A percentile compares a stretch with the other conserved stretches of the same genome.
Evolutionary conservation across 1,140 invertebrate genomes (phyloP).

Genomic region (Cyphomyrmex costatus): DNA sequence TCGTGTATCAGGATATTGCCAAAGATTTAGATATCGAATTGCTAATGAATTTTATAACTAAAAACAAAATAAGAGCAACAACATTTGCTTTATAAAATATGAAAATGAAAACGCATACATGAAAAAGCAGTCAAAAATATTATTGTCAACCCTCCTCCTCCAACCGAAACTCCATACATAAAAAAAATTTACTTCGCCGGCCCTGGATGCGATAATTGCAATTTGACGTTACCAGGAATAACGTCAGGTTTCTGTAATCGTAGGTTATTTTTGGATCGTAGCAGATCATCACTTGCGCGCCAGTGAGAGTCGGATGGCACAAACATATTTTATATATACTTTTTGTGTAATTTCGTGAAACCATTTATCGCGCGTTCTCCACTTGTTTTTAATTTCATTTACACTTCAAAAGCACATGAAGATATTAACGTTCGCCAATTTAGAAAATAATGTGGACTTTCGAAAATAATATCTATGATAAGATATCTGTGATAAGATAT

Average conservation of each 20-base stretch:
- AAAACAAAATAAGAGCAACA: too few species aligned
- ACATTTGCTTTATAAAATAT: too few species aligned
- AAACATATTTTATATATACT: not conserved
- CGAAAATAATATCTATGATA: too few species aligned
- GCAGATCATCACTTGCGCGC: not conserved
- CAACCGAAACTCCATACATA: too few species aligned
- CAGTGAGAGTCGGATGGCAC: not conserved
- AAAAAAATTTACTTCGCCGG: too few species aligned
- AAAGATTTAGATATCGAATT: too few species aligned
- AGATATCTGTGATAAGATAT: too few species aligned
- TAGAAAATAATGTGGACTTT: not conserved
- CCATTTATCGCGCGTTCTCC: not conserved
- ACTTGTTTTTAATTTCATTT: not conserved
- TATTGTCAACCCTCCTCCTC: too few species aligned
- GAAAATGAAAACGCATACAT: too few species aligned
- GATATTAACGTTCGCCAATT: not conserved
- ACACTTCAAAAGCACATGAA: not conserved
- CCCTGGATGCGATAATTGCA: constrained; percentile 24
- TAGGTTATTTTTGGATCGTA: not conserved
- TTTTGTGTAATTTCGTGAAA: not conserved
- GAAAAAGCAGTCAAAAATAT: too few species aligned
- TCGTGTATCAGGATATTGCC: too few species aligned
- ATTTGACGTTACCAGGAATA: not conserved
- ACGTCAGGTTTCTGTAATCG: constrained; percentile 7
- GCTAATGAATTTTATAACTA: too few species aligned